Evolutionary conservation across 2,888 invertebrate genomes (phyloP), one percentile per base, ranked within the genome.

Genomic region (Rhamphomyia laevipes): DNA sequence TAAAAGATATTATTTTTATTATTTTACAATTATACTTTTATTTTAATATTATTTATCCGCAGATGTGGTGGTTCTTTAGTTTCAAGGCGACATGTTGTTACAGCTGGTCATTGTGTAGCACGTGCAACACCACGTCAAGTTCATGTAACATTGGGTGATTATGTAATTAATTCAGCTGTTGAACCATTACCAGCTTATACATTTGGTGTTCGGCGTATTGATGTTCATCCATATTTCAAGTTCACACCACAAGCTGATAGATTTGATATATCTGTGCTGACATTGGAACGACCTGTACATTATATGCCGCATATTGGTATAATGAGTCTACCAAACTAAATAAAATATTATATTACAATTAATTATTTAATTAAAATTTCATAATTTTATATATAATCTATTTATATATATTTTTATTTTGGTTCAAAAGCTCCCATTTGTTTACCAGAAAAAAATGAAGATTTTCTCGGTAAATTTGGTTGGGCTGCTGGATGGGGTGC

Each of bases 401-500:
- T n/a, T n/a, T n/a, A n/a, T n/a, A n/a, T n/a, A n/a, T 41, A 40
- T 42, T 13, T 44, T 40, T 23, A 40, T 41, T 49, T 41, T n/a
- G n/a, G n/a, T 33, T 45, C 33, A 27, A 6, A 70, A 80, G 83
- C 88, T 10, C 93, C 93, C 33, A 91, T 93, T 60, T 93, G 92
- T 68, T 73, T 93, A 47, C 93, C 93, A 0, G 87, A 89, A 57
- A 86, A 90, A 60, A 89, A 88, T 43, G 86, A 89, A 43, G 89
- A 87, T 66, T 92, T 90, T 72, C 74, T 91, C 43, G 92, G 92
- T 2, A 88, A 90, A 66, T 89, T 85, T 59, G 92, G 90, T 23
- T 91, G 91, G 81, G 91, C 90, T 7, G 91, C 91, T 0, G 91
- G 92, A 23, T 93, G 93, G 93, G 93, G 92, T 13, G 92, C 93